A percentile compares a stretch with the other conserved stretches of the same genome.
phyloP scores from a whole-genome alignment of 2,113 vertebrate species.

The Hemibagrus wyckioides region DNA sequence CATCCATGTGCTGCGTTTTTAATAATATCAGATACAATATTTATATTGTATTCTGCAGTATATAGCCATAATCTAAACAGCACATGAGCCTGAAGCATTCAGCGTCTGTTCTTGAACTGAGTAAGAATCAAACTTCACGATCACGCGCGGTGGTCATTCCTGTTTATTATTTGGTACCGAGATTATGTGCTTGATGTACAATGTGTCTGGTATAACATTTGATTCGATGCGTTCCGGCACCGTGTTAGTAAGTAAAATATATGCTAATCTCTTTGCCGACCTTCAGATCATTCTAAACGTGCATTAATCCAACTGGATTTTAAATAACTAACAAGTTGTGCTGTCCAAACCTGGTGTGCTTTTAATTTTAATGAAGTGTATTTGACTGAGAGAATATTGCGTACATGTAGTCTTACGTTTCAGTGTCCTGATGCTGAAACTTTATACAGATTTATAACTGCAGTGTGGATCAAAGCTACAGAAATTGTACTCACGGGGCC shows the following conservation, averaged over 20 bases:
- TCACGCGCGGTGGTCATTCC: not conserved
- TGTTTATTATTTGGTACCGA: not conserved
- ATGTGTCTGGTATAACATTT: not conserved
- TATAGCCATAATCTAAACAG: not conserved
- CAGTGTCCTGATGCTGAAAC: too few relatives aligned
- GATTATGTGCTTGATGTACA: not conserved
- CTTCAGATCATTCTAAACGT: not conserved
- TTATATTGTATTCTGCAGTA: not conserved
- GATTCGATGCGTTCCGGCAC: not conserved
- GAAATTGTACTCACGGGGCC: not conserved
- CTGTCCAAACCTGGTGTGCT: not conserved
- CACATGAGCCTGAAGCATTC: not conserved
- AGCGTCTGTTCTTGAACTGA: not conserved
- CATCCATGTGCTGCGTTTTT: not conserved
- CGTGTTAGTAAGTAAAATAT: not conserved
- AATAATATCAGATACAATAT: not conserved
- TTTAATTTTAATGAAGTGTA: not conserved
- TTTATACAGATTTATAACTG: too few relatives aligned
- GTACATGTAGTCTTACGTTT: not conserved
- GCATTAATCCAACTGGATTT: not conserved
- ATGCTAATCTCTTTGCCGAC: not conserved
- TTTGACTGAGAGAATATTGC: not conserved
- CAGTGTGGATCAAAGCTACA: not conserved
- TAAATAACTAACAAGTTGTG: not conserved
- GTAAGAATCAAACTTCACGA: not conserved